Percentiles rank a stretch among this genome's conserved stretches.
phyloP scores from a whole-genome alignment of 2,888 invertebrate species.

The Falcaria lacertinaria region DNA sequence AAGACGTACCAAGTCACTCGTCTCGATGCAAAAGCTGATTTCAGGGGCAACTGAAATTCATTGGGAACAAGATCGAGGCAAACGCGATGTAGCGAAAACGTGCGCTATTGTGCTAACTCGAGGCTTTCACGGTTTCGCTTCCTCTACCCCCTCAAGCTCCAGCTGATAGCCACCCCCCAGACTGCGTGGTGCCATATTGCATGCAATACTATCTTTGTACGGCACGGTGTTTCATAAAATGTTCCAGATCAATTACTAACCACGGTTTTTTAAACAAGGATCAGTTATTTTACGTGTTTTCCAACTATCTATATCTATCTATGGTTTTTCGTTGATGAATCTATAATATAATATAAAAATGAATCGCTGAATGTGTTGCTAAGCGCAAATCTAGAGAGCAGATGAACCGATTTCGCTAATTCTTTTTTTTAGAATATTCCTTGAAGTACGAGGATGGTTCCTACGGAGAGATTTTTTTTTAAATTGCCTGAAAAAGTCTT shows the following conservation, averaged over 20 bases:
- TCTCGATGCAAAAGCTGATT: constrained; percentile 32
- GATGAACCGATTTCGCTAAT: too few species aligned
- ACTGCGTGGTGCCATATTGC: constrained; percentile 33
- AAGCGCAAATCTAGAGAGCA: too few species aligned
- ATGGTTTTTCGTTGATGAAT: too few species aligned
- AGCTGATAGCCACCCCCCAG: constrained; percentile 14
- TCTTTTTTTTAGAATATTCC: too few species aligned
- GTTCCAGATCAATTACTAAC: background rate
- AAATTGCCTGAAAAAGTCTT: too few species aligned
- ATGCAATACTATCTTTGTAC: constrained; percentile 5
- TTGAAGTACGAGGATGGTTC: too few species aligned
- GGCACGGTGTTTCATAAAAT: background rate
- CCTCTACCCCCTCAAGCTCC: constrained; percentile 16
- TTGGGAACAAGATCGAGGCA: constrained; percentile 52
- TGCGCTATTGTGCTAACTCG: constrained; percentile 52
- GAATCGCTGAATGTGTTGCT: too few species aligned
- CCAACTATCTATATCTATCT: too few species aligned
- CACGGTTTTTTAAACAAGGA: background rate
- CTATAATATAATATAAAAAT: too few species aligned
- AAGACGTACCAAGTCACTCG: background rate
- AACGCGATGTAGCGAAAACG: constrained; percentile 64
- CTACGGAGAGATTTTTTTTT: too few species aligned
- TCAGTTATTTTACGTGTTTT: too few species aligned
- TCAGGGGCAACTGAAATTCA: constrained; percentile 49
- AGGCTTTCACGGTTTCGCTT: constrained; percentile 43